Percentiles rank a stretch among this genome's conserved stretches.
phyloP scores from a whole-genome alignment of 2,888 invertebrate genomes.

The Monopis laevigella region DNA sequence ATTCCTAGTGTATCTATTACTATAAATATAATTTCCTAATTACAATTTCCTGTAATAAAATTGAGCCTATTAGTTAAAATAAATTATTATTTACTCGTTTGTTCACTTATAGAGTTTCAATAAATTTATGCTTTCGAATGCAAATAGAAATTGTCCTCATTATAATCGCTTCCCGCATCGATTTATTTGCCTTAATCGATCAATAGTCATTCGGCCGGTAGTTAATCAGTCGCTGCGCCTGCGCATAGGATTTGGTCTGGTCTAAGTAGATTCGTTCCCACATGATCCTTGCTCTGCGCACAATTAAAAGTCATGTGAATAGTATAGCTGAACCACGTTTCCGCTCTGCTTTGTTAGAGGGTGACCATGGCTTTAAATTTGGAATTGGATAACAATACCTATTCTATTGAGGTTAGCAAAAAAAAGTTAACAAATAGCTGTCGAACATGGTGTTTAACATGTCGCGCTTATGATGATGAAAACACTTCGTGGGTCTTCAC shows the following conservation, averaged over 20 bases:
- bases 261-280: conserved; percentile 4
- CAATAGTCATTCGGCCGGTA: not conserved
- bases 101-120: not conserved
- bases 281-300: conserved; percentile 1
- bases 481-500: too few relatives aligned
- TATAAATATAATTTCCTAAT: not conserved
- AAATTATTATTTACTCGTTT: not conserved
- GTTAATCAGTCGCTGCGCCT: too few relatives aligned
- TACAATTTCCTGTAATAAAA: not conserved
- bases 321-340: conserved; percentile 6
- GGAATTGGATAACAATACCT: too few relatives aligned
- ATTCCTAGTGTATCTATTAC: too few relatives aligned
- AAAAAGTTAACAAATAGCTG: too few relatives aligned
- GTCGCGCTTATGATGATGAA: too few relatives aligned
- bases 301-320: conserved; percentile 12
- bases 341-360: conserved; percentile 4
- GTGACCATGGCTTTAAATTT: conserved; percentile 4
- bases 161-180: not conserved
- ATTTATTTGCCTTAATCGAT: conserved; percentile 3
- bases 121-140: conserved; percentile 1
- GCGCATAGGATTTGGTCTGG: too few relatives aligned
- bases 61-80: not conserved
- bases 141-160: conserved; percentile 1
- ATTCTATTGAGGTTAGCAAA: too few relatives aligned
- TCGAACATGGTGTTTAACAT: too few relatives aligned